These are phyloP conservation scores for Cydia amplana DNA, from an alignment of 1,140 invertebrate species.

Conservation along the genomic window DNA sequence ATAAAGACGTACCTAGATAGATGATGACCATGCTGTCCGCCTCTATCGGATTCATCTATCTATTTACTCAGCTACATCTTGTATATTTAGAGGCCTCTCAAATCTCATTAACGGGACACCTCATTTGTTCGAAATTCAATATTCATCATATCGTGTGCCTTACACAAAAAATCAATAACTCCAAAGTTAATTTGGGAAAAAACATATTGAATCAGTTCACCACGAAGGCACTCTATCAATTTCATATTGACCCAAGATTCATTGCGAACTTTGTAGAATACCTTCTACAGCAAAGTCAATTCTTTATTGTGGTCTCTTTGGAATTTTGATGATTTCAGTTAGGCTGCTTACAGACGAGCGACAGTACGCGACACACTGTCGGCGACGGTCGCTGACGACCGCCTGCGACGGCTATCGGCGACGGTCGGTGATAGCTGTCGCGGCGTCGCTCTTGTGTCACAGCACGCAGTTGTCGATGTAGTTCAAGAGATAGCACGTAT, in stretches of 20 bases:
- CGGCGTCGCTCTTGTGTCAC: no score
- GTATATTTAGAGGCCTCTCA: neutral
- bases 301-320: neutral
- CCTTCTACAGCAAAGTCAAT: neutral
- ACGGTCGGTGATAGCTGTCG: no score
- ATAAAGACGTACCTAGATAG: no score
- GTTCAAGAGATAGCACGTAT: no score
- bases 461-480: no score
- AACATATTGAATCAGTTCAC: neutral
- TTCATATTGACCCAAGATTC: no score
- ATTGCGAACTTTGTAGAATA: neutral
- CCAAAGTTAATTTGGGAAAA: neutral
- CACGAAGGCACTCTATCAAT: no score
- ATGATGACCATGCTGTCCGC: neutral
- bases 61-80: neutral
- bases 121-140: slow-evolving; percentile 31
- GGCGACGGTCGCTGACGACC: no score
- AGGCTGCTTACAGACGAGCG: no score
- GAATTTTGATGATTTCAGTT: no score
- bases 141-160: slow-evolving; percentile 13
- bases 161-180: neutral
- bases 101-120: neutral
- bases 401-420: no score
- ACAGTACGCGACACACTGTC: no score
- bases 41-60: neutral